phyloP scores from a whole-genome alignment of 2,797 vertebrate species.

The Sparus aurata region DNA sequence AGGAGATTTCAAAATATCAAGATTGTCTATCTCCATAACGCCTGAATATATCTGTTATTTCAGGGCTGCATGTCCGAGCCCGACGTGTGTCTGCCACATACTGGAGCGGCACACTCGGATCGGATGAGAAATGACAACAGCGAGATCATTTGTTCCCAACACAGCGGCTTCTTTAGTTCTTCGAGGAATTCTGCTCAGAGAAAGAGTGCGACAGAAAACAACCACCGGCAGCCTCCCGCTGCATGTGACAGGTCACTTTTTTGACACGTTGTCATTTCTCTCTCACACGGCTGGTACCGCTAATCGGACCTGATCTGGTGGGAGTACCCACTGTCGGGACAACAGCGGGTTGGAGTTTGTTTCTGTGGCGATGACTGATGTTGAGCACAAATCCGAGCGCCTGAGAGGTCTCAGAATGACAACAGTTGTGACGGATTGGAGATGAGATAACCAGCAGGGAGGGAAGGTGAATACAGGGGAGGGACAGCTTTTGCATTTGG shows the following conservation, averaged over 20 bases:
- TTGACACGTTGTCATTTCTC: constrained; percentile 39
- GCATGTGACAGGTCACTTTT: constrained; percentile 34
- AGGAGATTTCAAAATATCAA: too few species aligned
- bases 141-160: neutral
- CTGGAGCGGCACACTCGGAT: neutral
- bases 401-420: constrained; percentile 33
- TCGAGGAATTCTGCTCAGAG: constrained; percentile 9
- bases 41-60: too few species aligned
- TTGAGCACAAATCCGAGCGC: neutral
- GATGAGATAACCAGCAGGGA: constrained; percentile 37
- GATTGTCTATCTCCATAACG: too few species aligned
- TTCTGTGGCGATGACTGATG: constrained; percentile 30
- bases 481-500: constrained; percentile 1
- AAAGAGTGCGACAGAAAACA: neutral
- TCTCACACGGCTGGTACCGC: neutral
- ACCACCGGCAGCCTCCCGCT: neutral
- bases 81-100: neutral
- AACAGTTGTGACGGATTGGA: constrained; percentile 21
- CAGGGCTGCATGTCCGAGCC: too few species aligned
- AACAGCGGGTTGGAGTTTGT: constrained; percentile 29
- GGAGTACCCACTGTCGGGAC: constrained; percentile 44
- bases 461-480: neutral
- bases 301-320: constrained; percentile 57
- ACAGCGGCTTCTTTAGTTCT: neutral
- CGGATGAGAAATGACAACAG: constrained; percentile 19